These are phyloP conservation scores for Petrosia ficiformis DNA, from an alignment of 37 sponge, comb jelly and placozoan species.

Conservation along the genomic window DNA sequence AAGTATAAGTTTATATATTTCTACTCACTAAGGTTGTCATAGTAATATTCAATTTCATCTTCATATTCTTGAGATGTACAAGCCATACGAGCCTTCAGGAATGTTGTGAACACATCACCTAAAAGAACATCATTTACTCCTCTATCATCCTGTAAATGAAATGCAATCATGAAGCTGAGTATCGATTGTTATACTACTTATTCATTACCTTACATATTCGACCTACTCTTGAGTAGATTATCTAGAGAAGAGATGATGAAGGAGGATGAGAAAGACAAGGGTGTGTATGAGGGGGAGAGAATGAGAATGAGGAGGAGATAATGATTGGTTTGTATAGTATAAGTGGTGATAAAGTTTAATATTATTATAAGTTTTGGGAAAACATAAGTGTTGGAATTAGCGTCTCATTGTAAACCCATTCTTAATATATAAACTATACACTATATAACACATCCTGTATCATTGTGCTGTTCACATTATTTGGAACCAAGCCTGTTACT, in stretches of 20 bases:
- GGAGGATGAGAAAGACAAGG: neutral
- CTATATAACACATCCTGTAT: too few species aligned
- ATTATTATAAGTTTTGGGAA: too few species aligned
- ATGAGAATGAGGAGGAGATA: too few species aligned
- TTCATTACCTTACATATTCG: conserved; percentile 75
- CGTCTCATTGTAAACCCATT: too few species aligned
- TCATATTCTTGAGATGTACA: conserved; percentile 23
- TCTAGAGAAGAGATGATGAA: conserved; percentile 22
- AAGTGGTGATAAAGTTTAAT: too few species aligned
- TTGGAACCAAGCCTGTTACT: too few species aligned
- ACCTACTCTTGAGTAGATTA: conserved; percentile 45
- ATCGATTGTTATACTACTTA: neutral
- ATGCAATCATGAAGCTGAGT: neutral
- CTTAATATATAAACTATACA: too few species aligned
- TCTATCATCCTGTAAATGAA: conserved; percentile 6
- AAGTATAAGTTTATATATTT: too few species aligned
- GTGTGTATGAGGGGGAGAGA: neutral
- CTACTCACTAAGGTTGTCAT: conserved; percentile 56
- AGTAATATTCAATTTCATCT: conserved; percentile 32
- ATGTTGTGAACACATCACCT: conserved; percentile 2
- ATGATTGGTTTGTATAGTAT: too few species aligned
- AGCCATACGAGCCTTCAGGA: conserved; percentile 40
- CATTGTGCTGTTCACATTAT: too few species aligned
- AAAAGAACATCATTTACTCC: neutral
- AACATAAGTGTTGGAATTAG: too few species aligned